A percentile compares a stretch with the other conserved stretches of the same genome.
Conservation (phyloP, 1,140 invertebrate genomes). For the Lasaia peninsularis region DNA sequence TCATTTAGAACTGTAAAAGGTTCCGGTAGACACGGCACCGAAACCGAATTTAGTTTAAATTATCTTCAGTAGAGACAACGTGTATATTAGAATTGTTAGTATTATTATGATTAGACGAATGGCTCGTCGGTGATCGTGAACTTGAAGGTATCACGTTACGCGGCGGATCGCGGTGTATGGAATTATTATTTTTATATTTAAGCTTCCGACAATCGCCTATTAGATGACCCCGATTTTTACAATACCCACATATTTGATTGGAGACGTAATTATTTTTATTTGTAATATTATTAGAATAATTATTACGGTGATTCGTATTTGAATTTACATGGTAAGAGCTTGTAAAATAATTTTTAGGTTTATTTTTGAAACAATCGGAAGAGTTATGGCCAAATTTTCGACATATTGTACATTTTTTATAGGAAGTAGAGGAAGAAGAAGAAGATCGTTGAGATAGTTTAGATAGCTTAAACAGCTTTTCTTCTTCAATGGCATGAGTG, state of each 20-base stretch:
- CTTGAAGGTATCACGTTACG: conserved; percentile 2
- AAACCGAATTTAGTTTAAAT: conserved; percentile 16
- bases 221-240: conserved; percentile 29
- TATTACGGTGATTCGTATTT: not conserved
- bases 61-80: not conserved
- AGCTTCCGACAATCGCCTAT: conserved; percentile 29
- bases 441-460: not conserved
- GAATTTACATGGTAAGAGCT: conserved; percentile 13
- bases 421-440: not conserved
- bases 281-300: conserved; percentile 3
- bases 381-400: conserved; percentile 5
- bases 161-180: not conserved
- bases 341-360: not conserved
- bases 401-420: conserved; percentile 13
- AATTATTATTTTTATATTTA: conserved; percentile 23
- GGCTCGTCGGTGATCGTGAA: not conserved
- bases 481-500: conserved; percentile 21
- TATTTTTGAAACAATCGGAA: conserved; percentile 15
- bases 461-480: conserved; percentile 15
- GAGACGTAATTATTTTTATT: not conserved
- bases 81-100: conserved; percentile 3
- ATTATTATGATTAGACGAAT: conserved; percentile 6
- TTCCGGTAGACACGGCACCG: conserved; percentile 9
- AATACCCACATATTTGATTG: conserved; percentile 24
- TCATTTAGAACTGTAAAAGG: not conserved